Evolutionary conservation across 2,888 invertebrate genomes (phyloP).

Genomic region (Hartigia nigra): DNA sequence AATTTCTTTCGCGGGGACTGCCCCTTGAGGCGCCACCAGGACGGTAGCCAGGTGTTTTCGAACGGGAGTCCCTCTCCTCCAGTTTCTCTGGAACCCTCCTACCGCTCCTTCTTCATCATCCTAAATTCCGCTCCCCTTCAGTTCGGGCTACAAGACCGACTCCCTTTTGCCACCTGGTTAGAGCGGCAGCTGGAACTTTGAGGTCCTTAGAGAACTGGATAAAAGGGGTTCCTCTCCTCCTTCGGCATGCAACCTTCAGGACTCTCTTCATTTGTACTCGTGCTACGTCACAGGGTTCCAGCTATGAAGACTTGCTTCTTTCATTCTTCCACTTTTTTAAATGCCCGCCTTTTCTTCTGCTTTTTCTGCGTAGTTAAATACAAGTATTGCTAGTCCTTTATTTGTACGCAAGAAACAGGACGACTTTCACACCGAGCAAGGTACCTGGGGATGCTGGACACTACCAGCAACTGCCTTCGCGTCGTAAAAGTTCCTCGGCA

Average conservation of each 20-base stretch:
- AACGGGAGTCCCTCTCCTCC: conserved; percentile 7
- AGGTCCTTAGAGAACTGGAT: conserved; percentile 31
- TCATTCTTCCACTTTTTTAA: neutral
- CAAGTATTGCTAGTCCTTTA: neutral
- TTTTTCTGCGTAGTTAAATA: neutral
- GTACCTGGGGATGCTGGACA: neutral
- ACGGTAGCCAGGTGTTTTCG: conserved; percentile 55
- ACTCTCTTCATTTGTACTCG: neutral
- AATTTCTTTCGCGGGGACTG: conserved; percentile 28
- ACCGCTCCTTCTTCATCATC: conserved; percentile 6
- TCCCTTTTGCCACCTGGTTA: conserved; percentile 47
- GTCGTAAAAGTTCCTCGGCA: neutral
- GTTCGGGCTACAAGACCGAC: conserved; percentile 17
- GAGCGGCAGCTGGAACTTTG: conserved; percentile 44
- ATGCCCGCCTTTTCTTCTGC: neutral
- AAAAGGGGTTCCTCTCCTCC: conserved; percentile 25
- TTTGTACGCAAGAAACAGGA: neutral
- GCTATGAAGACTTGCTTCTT: neutral
- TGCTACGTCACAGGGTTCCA: neutral
- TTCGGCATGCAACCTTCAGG: conserved; percentile 7
- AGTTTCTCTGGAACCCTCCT: conserved; percentile 1
- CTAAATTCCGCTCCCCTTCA: neutral
- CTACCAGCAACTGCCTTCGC: neutral
- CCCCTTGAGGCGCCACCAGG: conserved; percentile 49
- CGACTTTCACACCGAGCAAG: neutral